phyloP scores from a whole-genome alignment of 2,888 invertebrate genomes.

The Apoda limacodes region DNA sequence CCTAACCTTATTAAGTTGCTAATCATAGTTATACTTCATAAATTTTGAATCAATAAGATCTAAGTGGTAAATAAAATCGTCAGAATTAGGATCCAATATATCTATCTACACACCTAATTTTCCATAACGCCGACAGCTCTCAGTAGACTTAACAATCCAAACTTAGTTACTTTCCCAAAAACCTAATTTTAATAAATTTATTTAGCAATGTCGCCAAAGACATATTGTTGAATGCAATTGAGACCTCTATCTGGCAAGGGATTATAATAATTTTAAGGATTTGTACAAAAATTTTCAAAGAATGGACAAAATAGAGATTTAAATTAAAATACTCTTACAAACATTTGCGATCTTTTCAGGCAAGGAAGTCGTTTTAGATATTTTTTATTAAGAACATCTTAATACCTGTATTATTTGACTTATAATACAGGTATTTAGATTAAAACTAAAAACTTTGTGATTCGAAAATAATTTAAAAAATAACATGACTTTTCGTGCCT shows the following conservation, averaged over 20 bases:
- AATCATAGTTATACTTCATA: conserved; percentile 67
- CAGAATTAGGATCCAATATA: conserved; percentile 46
- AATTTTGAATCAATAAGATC: conserved; percentile 69
- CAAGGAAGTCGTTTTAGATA: too few relatives aligned
- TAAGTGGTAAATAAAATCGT: conserved; percentile 61
- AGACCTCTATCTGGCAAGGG: conserved; percentile 56
- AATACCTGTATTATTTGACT: too few relatives aligned
- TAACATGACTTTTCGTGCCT: too few relatives aligned
- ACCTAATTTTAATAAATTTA: conserved; percentile 43
- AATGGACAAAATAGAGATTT: too few relatives aligned
- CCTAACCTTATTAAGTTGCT: conserved; percentile 70
- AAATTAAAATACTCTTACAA: too few relatives aligned
- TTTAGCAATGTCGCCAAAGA: conserved; percentile 28
- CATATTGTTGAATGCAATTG: conserved; percentile 42
- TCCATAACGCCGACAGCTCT: conserved; percentile 25
- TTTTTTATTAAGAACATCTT: too few relatives aligned
- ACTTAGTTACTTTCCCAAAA: conserved; percentile 48
- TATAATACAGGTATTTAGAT: too few relatives aligned
- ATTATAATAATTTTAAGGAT: too few relatives aligned
- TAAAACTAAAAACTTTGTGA: too few relatives aligned
- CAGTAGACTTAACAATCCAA: conserved; percentile 45
- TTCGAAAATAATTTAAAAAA: too few relatives aligned
- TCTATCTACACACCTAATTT: conserved; percentile 44
- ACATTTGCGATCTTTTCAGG: too few relatives aligned
- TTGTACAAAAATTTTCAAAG: too few relatives aligned